Conservation (phyloP, 2,113 vertebrate genomes). For the Neotoma lepida region DNA sequence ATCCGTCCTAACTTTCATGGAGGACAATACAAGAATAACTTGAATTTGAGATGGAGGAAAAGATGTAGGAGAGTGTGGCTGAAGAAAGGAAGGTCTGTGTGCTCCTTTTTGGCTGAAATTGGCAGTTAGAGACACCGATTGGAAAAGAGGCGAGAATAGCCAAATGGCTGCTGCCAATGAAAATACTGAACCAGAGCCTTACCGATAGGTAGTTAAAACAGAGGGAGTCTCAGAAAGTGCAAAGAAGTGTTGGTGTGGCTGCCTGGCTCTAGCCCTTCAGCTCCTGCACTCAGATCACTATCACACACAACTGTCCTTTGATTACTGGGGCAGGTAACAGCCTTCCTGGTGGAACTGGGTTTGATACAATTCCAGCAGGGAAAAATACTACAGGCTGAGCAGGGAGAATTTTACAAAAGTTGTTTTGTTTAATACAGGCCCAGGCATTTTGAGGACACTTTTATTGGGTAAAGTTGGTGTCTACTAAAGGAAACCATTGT, state of each 20-base stretch:
- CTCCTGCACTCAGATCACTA: slow-evolving; percentile 45
- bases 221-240: slow-evolving; percentile 46
- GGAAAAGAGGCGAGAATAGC: slow-evolving; percentile 70
- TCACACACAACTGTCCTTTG: slow-evolving; percentile 68
- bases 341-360: slow-evolving; percentile 62
- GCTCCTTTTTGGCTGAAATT: slow-evolving; percentile 74
- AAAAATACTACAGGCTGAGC: slow-evolving; percentile 73
- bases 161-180: slow-evolving; percentile 50
- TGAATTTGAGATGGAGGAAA: slow-evolving; percentile 36
- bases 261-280: neutral
- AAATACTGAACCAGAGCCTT: slow-evolving; percentile 67
- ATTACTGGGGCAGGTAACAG: slow-evolving; percentile 76
- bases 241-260: neutral
- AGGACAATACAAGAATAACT: neutral
- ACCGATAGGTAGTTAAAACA: slow-evolving; percentile 57
- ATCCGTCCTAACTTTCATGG: slow-evolving; percentile 31
- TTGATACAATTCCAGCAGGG: slow-evolving; percentile 75
- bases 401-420: slow-evolving; percentile 55
- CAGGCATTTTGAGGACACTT: slow-evolving; percentile 62
- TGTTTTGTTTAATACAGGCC: slow-evolving; percentile 60
- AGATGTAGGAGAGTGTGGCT: slow-evolving; percentile 44
- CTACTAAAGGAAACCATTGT: neutral
- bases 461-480: slow-evolving; percentile 1
- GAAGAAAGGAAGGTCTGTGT: slow-evolving; percentile 74
- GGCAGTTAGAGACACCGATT: slow-evolving; percentile 76